Evolutionary conservation across 2,797 vertebrate species (phyloP), one percentile per base, ranked within the genome.

Genomic region (Aulostomus chinensis): DNA sequence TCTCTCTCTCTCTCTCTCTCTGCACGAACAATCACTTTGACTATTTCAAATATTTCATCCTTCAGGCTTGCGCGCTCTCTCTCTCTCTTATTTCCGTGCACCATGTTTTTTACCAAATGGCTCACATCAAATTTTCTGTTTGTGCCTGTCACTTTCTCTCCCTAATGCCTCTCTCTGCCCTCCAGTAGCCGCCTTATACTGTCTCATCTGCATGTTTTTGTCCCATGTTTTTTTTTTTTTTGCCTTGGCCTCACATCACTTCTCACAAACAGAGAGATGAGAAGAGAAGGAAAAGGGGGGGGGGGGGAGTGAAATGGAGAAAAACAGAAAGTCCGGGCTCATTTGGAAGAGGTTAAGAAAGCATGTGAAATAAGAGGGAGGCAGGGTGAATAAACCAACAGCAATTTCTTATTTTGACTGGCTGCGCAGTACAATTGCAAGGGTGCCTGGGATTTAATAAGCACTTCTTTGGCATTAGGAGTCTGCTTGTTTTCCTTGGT

Each of bases 351-450:
- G 83, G 81, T 87, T 87, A 88, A 86, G 76, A 77, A 84, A 86
- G 71, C 81, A 83, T 54, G 59, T 58, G 64, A 71, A 80, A 80
- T 65, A 64, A 79, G 67, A 83, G 68, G 74, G 71, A 87, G 76
- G 69, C 71, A 66, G 74, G 68, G 74, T 80, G 78, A 84, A 81
- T 65, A 83, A 79, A 84, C 76, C 73, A 87, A 82, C 62, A 85
- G 84, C 84, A 81, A 67, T 82, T 79, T 86, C 59, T 80, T 89
- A 86, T 89, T 90, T 89, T 86, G 82, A 78, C 88, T 86, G 79
- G 73, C 78, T 77, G 56, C 62, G 11, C 58, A 12, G 65, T 10
- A 16, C 74, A 81, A 85, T 76, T 80, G 73, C 67, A 55, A 70
- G 59, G 64, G 67, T 72, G 79, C 75, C 73, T 86, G 73, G 75